These are phyloP conservation scores for Polypterus senegalus DNA, from an alignment of 2,113 vertebrate genomes.

Conservation along the genomic window DNA sequence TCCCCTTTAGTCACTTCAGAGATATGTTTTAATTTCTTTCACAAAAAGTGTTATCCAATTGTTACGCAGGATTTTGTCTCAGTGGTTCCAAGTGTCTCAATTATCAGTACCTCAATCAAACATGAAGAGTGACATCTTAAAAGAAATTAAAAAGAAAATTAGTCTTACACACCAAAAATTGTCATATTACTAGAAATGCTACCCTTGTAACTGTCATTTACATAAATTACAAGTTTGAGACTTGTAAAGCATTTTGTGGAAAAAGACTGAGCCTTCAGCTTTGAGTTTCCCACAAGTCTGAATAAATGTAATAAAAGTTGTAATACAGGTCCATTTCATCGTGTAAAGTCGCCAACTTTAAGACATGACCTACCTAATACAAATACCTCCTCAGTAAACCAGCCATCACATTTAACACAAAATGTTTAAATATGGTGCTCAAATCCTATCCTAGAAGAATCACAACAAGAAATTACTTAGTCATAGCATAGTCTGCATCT, in stretches of 20 bases:
- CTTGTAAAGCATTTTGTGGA: background rate
- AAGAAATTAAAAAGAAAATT: slow-evolving; percentile 14
- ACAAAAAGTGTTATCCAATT: slow-evolving; percentile 56
- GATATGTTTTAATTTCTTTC: slow-evolving; percentile 83
- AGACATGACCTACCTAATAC: too few relatives aligned
- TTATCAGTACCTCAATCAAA: slow-evolving; percentile 54
- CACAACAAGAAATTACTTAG: too few relatives aligned
- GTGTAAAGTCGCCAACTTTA: too few relatives aligned
- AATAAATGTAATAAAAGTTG: too few relatives aligned
- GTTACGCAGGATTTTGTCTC: slow-evolving; percentile 45
- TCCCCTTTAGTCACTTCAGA: slow-evolving; percentile 99
- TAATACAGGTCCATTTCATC: too few relatives aligned
- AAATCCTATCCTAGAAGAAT: too few relatives aligned
- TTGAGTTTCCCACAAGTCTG: background rate
- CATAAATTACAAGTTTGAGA: background rate
- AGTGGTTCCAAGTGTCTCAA: slow-evolving; percentile 54
- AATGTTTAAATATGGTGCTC: too few relatives aligned
- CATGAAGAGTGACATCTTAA: slow-evolving; percentile 81
- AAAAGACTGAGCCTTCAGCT: fast-evolving
- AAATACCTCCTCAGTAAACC: too few relatives aligned
- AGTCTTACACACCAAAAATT: background rate
- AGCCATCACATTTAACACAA: too few relatives aligned
- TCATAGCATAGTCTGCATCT: too few relatives aligned
- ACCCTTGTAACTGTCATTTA: background rate
- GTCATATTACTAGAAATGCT: background rate